Evolutionary conservation across 2,888 invertebrate genomes (phyloP), one percentile per base, ranked within the genome.

Genomic region (Synergus gifuensis): DNA sequence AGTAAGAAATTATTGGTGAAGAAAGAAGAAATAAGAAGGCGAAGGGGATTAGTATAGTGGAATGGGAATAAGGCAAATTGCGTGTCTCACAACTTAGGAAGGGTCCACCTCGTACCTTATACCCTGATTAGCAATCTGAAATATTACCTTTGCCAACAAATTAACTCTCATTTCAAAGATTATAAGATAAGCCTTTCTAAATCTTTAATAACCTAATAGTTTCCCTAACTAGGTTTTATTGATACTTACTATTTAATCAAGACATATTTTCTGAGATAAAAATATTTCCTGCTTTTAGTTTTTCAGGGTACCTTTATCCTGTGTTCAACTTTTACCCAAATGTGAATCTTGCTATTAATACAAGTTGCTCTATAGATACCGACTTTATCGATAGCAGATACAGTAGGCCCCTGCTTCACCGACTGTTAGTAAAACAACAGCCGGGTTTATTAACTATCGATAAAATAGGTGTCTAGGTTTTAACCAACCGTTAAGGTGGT

Each of bases 1-100:
- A 54, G 54, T 54, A 73, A 46, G 73, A 16, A 73, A 73, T 73
- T 73, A 73, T 79, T 79, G 62, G 78, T 22, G 62, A 77, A 77
- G 36, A 54, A 77, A 76, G 44, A 46, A 76, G 78, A 28, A 54
- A 58, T 4, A 22, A 64, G 77, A 76, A 77, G 69, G 42, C 63
- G 54, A 42, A 79, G 54, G 60, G 63, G 64, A 60, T 28, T 5
- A 7, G 54, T 67, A 66, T 63, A n/a, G n/a, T 22, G 42, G 67
- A 63, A 73, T 18, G 22, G 36, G 49, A 49, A 73, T 73, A 73
- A 76, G 63, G 63, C 49, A 63, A 76, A 54, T 73, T 14, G 73
- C 73, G 73, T 73, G 73, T 54, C 36, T 73, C 12, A n/a, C 60
- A 2, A 28, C 22, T 28, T 12, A 22, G 11, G 44, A 22, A 46